Percentiles rank a stretch among this genome's conserved stretches.
Conservation (phyloP, 2,888 invertebrate species). For the Saturnia pavonia region DNA sequence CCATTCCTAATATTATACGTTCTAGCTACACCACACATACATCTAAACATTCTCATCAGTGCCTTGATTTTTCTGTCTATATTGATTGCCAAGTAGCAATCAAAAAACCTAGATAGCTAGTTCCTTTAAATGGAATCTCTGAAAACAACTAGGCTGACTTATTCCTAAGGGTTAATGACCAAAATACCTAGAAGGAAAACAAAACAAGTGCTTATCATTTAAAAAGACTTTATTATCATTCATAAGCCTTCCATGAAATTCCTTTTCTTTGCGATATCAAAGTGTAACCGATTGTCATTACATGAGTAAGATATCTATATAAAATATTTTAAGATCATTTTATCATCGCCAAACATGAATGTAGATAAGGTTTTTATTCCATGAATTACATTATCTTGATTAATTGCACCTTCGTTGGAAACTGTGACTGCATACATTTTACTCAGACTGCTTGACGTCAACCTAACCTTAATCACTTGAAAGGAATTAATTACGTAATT, state of each 20-base stretch:
- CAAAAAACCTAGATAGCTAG: too few species aligned
- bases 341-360: constrained; percentile 22
- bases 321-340: constrained; percentile 18
- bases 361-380: constrained; percentile 27
- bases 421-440: constrained; percentile 24
- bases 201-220: not conserved
- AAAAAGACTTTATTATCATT: not conserved
- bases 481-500: not conserved
- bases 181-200: not conserved
- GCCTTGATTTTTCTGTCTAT: too few species aligned
- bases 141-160: too few species aligned
- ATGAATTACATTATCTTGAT: constrained; percentile 42
- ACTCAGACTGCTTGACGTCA: constrained; percentile 48
- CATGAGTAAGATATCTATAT: constrained; percentile 24
- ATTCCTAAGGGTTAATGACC: too few species aligned
- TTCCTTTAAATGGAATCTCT: too few species aligned
- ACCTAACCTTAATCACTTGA: constrained; percentile 23
- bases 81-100: too few species aligned
- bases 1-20: too few species aligned
- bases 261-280: not conserved
- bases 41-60: too few species aligned
- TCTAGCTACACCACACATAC: too few species aligned
- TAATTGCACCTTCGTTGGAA: constrained; percentile 38
- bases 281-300: not conserved
- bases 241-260: constrained; percentile 4